Evolutionary conservation across 1,140 invertebrate genomes (phyloP).

Genomic region (Vanessa atalanta): DNA sequence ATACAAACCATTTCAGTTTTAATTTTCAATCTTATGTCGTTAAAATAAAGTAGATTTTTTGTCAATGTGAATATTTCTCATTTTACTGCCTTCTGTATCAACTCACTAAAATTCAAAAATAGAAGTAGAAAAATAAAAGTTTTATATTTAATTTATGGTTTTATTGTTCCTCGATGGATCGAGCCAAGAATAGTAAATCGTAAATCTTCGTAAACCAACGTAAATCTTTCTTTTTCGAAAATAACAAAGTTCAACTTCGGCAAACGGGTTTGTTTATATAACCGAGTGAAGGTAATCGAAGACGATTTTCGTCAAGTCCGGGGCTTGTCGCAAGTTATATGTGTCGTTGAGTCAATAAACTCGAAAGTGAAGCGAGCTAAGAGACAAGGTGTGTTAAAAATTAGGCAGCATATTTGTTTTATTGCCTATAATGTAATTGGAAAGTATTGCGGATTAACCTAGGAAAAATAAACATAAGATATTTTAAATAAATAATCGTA

Average conservation of each 20-base stretch:
- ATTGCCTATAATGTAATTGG: background rate
- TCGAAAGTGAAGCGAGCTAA: conserved; percentile 13
- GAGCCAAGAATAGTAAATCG: background rate
- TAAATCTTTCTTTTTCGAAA: conserved; percentile 10
- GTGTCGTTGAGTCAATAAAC: conserved; percentile 28
- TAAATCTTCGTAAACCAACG: too few species aligned
- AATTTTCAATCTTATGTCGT: too few species aligned
- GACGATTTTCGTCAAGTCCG: conserved; percentile 27
- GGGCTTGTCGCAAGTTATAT: conserved; percentile 22
- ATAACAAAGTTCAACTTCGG: background rate
- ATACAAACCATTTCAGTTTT: too few species aligned
- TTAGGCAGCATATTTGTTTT: background rate
- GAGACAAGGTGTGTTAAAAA: conserved; percentile 12
- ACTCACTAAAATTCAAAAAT: too few species aligned
- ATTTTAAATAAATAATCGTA: too few species aligned
- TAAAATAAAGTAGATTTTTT: too few species aligned
- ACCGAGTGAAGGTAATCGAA: conserved; percentile 33
- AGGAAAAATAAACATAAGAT: too few species aligned
- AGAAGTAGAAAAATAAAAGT: too few species aligned
- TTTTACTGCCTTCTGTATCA: too few species aligned
- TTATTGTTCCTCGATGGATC: too few species aligned
- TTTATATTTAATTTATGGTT: too few species aligned
- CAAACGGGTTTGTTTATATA: conserved; percentile 33
- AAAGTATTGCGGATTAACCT: background rate
- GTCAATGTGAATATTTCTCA: too few species aligned